A percentile compares a stretch with the other conserved stretches of the same genome.
Evolutionary conservation across 2,888 invertebrate species (phyloP).

Genomic region (Metallyticus violacea): DNA sequence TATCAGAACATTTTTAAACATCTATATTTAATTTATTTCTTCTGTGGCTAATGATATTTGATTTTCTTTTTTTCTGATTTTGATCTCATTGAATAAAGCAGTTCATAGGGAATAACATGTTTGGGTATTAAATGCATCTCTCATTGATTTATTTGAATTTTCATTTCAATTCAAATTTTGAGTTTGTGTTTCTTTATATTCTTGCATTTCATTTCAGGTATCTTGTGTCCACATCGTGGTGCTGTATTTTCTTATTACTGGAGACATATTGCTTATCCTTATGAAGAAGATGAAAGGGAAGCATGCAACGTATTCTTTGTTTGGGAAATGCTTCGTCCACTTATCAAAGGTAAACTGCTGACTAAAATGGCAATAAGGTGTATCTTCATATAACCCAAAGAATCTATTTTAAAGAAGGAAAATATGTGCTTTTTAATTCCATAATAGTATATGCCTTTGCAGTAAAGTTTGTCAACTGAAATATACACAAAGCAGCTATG

Average conservation of each 20-base stretch:
- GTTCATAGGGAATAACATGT: too few species aligned
- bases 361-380: too few species aligned
- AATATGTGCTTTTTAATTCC: too few species aligned
- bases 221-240: constrained; percentile 36
- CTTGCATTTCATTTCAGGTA: constrained; percentile 33
- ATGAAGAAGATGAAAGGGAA: constrained; percentile 37
- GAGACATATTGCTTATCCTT: constrained; percentile 38
- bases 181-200: not conserved
- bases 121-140: too few species aligned
- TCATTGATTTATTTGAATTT: not conserved
- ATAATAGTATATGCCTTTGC: too few species aligned
- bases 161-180: not conserved
- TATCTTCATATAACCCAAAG: too few species aligned
- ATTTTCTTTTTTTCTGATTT: not conserved
- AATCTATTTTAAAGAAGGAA: too few species aligned
- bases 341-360: constrained; percentile 38
- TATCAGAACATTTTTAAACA: too few species aligned
- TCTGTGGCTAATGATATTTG: too few species aligned
- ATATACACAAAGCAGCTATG: too few species aligned
- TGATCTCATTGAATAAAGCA: not conserved
- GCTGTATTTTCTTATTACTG: constrained; percentile 35
- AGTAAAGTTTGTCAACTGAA: too few species aligned
- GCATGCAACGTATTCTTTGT: constrained; percentile 40
- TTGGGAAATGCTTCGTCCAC: constrained; percentile 40
- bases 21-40: too few species aligned